Percentiles rank a stretch among this genome's conserved stretches.
Conservation (phyloP, 2,113 vertebrate genomes). For the Sardina pilchardus region DNA sequence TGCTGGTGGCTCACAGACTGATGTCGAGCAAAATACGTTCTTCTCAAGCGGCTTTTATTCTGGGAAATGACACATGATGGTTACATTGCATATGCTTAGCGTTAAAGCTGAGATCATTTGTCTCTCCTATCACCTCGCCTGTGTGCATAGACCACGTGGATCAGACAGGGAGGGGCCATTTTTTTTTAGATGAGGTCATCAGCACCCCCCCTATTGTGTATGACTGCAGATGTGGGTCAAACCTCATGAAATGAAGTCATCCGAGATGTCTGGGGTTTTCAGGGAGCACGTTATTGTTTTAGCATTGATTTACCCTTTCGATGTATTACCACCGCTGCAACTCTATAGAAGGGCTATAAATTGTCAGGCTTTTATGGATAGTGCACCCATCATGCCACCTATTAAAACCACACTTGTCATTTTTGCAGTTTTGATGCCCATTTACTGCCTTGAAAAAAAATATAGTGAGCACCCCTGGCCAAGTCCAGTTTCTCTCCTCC, state of each 20-base stretch:
- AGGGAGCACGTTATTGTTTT: background rate
- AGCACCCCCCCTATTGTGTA: background rate
- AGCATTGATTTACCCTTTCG: constrained; percentile 11
- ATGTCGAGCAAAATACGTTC: background rate
- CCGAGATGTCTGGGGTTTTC: constrained; percentile 6
- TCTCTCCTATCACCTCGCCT: background rate
- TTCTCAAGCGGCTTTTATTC: background rate
- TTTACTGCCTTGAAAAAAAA: background rate
- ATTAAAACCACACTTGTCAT: constrained; percentile 18
- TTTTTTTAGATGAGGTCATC: constrained; percentile 4
- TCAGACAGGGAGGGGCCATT: background rate
- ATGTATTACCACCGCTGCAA: background rate
- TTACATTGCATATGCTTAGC: background rate
- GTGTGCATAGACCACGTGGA: background rate
- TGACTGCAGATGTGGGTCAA: constrained; percentile 15
- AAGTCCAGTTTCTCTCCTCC: background rate
- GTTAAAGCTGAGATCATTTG: background rate
- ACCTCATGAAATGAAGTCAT: constrained; percentile 15
- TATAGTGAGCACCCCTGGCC: background rate
- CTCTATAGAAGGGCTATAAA: background rate
- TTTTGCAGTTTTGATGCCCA: background rate
- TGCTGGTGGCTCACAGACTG: background rate
- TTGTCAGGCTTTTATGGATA: constrained; percentile 6
- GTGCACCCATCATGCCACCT: background rate
- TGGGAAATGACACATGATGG: background rate